A percentile compares a stretch with the other conserved stretches of the same genome.
Conservation (phyloP, 2,797 vertebrate species). For the Decapterus maruadsi region DNA sequence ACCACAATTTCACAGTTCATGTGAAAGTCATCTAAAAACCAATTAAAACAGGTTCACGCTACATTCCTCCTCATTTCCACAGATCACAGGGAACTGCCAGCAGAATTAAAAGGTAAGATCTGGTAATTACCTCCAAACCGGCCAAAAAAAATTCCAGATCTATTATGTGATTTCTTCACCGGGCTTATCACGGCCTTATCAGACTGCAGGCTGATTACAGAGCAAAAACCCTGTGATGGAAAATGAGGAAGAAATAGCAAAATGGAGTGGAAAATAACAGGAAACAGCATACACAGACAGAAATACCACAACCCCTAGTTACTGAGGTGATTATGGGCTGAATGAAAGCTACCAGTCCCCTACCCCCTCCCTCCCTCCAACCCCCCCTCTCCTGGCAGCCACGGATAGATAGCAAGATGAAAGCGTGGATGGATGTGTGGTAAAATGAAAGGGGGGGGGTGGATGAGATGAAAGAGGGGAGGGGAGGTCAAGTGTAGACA, state of each 20-base stretch:
- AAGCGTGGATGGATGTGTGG: constrained; percentile 52
- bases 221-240: constrained; percentile 53
- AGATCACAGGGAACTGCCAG: constrained; percentile 69
- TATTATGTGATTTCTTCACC: constrained; percentile 71
- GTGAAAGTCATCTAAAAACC: constrained; percentile 74
- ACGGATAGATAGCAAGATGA: constrained; percentile 65
- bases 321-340: constrained; percentile 49
- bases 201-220: constrained; percentile 52
- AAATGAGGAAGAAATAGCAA: constrained; percentile 58
- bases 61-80: constrained; percentile 73
- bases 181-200: constrained; percentile 68
- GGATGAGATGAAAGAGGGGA: constrained; percentile 60
- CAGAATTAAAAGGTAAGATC: constrained; percentile 79
- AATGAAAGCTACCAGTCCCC: constrained; percentile 48
- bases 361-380: background rate
- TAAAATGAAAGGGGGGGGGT: constrained; percentile 36
- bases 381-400: constrained; percentile 35
- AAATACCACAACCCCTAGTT: constrained; percentile 1
- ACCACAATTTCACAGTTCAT: constrained; percentile 74
- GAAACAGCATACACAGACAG: constrained; percentile 33
- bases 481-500: constrained; percentile 55
- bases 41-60: constrained; percentile 75
- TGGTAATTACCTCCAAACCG: constrained; percentile 76
- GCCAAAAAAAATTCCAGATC: constrained; percentile 59
- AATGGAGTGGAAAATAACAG: constrained; percentile 51